phyloP scores from a whole-genome alignment of 2,113 vertebrate genomes.

The Cololabis saira region DNA sequence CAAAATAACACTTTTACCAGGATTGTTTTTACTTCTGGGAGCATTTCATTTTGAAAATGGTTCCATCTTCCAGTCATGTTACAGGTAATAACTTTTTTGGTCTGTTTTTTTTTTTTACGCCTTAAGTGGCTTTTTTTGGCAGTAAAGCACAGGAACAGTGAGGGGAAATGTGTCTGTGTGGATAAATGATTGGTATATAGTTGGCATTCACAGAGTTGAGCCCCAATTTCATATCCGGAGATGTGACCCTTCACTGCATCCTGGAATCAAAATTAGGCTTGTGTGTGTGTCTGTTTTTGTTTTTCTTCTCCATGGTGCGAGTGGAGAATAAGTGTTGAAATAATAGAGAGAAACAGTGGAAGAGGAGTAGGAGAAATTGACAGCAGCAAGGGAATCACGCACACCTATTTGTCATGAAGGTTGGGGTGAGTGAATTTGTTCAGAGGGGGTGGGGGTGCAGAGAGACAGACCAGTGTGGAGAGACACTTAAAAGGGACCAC shows the following conservation, averaged over 20 bases:
- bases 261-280: conserved; percentile 12
- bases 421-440: not conserved
- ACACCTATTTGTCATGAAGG: conserved; percentile 41
- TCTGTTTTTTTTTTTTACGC: no score
- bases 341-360: no score
- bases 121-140: no score
- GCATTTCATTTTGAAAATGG: no score
- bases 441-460: not conserved
- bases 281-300: not conserved
- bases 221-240: not conserved
- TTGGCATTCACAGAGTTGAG: conserved; percentile 24
- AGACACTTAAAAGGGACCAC: conserved; percentile 66
- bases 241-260: conserved; percentile 10
- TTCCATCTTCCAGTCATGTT: no score
- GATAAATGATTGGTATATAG: not conserved
- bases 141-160: no score
- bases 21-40: no score
- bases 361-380: conserved; percentile 6
- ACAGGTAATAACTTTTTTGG: no score
- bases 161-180: not conserved
- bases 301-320: no score
- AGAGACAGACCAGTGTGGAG: conserved; percentile 40
- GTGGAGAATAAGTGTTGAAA: no score
- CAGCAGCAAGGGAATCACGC: conserved; percentile 16
- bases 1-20: no score